A percentile compares a stretch with the other conserved stretches of the same genome.
phyloP scores from a whole-genome alignment of 2,888 invertebrate genomes.

The Acanthosepion lycidas region DNA sequence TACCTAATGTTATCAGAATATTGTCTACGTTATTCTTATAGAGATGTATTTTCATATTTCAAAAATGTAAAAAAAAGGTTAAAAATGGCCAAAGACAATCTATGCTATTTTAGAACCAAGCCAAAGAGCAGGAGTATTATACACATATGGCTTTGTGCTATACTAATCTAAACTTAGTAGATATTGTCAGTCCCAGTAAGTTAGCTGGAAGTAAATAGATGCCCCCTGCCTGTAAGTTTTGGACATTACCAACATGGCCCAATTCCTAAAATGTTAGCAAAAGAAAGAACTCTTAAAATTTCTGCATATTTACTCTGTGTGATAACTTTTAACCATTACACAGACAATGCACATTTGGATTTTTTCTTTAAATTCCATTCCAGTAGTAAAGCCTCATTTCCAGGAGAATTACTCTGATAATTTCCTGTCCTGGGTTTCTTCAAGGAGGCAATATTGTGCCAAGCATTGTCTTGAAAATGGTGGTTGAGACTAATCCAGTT shows the following conservation, averaged over 20 bases:
- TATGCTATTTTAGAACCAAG: no score
- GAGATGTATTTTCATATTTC: no score
- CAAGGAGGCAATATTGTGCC: neutral
- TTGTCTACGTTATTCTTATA: no score
- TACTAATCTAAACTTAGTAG: no score
- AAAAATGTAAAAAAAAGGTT: no score
- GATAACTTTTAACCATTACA: neutral
- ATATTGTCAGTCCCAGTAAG: no score
- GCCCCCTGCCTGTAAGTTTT: neutral
- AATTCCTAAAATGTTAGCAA: neutral
- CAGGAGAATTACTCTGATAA: neutral
- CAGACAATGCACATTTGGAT: neutral
- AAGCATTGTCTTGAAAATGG: neutral
- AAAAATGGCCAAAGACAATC: no score
- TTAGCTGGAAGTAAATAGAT: no score
- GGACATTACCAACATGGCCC: neutral
- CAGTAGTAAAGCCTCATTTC: neutral
- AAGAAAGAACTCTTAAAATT: neutral
- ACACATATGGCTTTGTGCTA: no score
- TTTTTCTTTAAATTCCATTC: neutral
- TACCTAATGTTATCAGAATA: no score
- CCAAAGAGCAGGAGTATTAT: no score
- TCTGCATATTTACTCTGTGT: neutral
- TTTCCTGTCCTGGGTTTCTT: neutral
- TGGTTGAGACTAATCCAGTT: neutral